Evolutionary conservation across 2,888 invertebrate species (phyloP), one percentile per base, ranked within the genome.

Genomic region (Eilema griseolum): DNA sequence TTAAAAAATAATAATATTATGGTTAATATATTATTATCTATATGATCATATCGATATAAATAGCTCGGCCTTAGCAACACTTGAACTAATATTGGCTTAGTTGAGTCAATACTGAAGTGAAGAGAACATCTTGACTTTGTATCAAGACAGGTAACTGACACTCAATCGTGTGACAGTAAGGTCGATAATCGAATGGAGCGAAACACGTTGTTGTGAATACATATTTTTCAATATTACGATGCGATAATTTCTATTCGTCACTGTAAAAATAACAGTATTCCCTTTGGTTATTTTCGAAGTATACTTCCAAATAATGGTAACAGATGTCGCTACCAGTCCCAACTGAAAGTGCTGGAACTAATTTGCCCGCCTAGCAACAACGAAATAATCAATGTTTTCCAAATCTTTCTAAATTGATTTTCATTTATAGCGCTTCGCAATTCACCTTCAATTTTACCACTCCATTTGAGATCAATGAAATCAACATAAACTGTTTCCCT

Each of bases 311-410:
- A 11, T 11, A 24, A 2, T 12, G 61, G 52, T 69, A 76, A 82
- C 28, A 92, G 91, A 89, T 91, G 91, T 88, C 90, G 87, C 52
- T 85, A 77, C 73, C 31, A 4, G 85, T 79, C 41, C 12, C 66
- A 24, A 23, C 31, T 61, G n/a, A 37, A 65, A 64, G 59, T 41
- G n/a, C 56, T 62, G 46, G 37, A 60, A 60, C 10, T 37, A 75
- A 70, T 65, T 52, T 14, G 61, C 67, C 33, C 71, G 73, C 85
- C 59, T 85, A 70, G 86, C 83, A 87, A 87, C 87, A 85, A 63
- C 64, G 67, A 76, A 37, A 31, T 67, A 74, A 76, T 81, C 72
- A 75, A 76, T 74, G 71, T 70, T 76, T 79, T 77, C 74, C 72
- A 77, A 76, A 77, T 77, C 69, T 75, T 78, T 79, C 70, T 72